Conservation (phyloP, 2,113 vertebrate genomes). For the Columbina picui region DNA sequence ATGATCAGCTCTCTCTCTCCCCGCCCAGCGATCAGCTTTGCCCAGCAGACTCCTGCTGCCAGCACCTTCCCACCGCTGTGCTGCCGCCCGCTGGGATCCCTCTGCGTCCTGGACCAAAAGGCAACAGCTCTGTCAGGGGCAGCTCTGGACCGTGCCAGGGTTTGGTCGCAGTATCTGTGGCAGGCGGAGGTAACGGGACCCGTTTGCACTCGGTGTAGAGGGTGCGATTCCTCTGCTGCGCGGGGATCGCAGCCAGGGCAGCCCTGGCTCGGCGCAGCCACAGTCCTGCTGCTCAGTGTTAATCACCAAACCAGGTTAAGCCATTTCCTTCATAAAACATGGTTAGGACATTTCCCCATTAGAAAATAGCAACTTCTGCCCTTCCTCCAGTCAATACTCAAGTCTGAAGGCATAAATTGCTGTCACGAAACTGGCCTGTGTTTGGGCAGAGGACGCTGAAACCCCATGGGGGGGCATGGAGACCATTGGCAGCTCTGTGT, state of each 20-base stretch:
- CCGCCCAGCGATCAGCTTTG: background rate
- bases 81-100: background rate
- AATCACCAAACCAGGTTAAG: background rate
- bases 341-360: background rate
- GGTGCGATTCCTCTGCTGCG: rapidly evolving
- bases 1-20: background rate
- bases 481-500: background rate
- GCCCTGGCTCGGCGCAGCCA: background rate
- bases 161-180: rapidly evolving
- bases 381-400: background rate
- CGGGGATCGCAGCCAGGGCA: background rate
- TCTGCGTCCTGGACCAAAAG: background rate
- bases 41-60: background rate
- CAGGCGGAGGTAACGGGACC: background rate
- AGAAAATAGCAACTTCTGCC: background rate
- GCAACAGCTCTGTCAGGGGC: background rate
- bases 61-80: background rate
- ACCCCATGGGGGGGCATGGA: rapidly evolving
- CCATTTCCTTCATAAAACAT: background rate
- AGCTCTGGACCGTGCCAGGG: background rate
- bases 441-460: background rate
- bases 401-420: background rate
- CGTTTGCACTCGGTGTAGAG: rapidly evolving
- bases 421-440: background rate
- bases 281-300: rapidly evolving